Percentiles rank a stretch among this genome's conserved stretches.
Conservation (phyloP, 2,113 vertebrate genomes). For the Austrofundulus limnaeus region DNA sequence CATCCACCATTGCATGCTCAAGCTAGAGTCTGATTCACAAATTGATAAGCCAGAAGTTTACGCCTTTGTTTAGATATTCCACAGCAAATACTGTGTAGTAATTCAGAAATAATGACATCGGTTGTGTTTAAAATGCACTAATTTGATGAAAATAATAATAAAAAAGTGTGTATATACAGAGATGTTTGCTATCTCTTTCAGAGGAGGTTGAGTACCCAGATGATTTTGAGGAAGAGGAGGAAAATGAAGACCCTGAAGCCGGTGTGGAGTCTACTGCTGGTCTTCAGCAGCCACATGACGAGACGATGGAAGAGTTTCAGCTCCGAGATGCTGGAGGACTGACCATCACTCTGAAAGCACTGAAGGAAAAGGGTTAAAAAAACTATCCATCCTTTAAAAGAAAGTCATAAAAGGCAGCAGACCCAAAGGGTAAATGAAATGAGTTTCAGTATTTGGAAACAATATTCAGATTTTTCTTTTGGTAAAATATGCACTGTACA, state of each 20-base stretch:
- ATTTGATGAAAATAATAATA: background rate
- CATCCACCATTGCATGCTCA: too few relatives aligned
- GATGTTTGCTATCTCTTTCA: conserved; percentile 14
- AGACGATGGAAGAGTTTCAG: conserved; percentile 62
- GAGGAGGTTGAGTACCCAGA: conserved; percentile 74
- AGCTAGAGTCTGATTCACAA: too few relatives aligned
- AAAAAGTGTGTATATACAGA: background rate
- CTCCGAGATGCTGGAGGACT: conserved; percentile 62
- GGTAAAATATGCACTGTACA: too few relatives aligned
- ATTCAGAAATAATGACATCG: too few relatives aligned
- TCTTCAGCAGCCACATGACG: conserved; percentile 44
- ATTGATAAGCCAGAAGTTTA: too few relatives aligned
- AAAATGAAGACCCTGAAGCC: conserved; percentile 52
- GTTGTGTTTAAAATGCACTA: too few relatives aligned
- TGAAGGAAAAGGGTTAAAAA: conserved; percentile 69
- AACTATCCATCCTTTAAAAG: conserved; percentile 5
- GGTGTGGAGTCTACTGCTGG: conserved; percentile 48
- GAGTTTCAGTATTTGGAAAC: too few relatives aligned
- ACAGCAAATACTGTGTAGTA: too few relatives aligned
- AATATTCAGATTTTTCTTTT: too few relatives aligned
- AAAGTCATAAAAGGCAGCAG: background rate
- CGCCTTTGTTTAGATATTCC: too few relatives aligned
- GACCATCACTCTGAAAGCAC: conserved; percentile 66
- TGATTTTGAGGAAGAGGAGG: conserved; percentile 81
- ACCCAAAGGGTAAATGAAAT: too few relatives aligned